These are phyloP conservation scores for Melanotaenia trifasciata DNA, from an alignment of 2,797 vertebrate species.

Conservation along the genomic window DNA sequence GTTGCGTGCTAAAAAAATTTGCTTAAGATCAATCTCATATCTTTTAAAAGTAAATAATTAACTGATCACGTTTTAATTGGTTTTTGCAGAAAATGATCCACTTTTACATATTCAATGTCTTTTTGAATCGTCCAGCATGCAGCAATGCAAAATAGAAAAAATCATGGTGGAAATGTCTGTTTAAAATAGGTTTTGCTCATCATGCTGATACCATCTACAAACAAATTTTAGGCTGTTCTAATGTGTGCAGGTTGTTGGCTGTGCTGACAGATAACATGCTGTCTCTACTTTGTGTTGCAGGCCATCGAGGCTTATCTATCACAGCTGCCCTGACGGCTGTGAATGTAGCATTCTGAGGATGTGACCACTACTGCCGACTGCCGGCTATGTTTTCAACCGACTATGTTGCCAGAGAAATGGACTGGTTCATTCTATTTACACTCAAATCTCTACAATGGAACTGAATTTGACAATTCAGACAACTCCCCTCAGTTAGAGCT, in stretches of 20 bases:
- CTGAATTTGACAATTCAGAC: conserved; percentile 77
- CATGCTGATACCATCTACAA: conserved; percentile 1
- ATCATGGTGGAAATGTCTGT: not conserved
- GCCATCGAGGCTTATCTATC: conserved; percentile 90
- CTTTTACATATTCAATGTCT: not conserved
- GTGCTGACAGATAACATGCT: conserved; percentile 3
- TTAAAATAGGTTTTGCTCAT: not conserved
- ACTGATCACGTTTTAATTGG: not conserved
- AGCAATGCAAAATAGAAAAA: not conserved
- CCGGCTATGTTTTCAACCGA: conserved; percentile 66
- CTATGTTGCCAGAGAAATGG: conserved; percentile 51
- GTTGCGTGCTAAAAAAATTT: not conserved
- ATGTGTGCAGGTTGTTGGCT: not conserved
- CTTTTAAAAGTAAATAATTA: not conserved
- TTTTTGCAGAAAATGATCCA: not conserved
- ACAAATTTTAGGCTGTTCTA: not conserved
- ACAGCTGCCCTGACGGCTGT: conserved; percentile 87
- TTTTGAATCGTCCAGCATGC: not conserved
- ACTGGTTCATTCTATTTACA: conserved; percentile 58
- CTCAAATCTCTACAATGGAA: conserved; percentile 67
- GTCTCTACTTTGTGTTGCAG: conserved; percentile 73
- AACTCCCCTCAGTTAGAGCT: conserved; percentile 63
- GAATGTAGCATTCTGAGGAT: conserved; percentile 68
- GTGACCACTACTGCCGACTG: conserved; percentile 80
- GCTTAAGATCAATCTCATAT: not conserved